Evolutionary conservation across 1,140 invertebrate genomes (phyloP).

Genomic region (Metaphire vulgaris): DNA sequence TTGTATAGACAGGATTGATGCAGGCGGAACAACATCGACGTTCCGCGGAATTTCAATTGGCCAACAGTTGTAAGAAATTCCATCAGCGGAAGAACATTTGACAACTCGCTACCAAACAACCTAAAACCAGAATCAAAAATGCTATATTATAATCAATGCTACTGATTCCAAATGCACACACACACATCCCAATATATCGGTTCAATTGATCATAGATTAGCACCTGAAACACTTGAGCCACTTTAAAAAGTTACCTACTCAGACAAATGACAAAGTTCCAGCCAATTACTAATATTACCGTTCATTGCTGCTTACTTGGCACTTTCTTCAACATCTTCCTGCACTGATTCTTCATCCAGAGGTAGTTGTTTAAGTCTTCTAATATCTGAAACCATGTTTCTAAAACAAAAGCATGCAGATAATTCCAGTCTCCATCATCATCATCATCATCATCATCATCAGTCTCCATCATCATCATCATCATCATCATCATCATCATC

Average conservation of each 20-base stretch:
- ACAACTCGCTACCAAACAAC: slow-evolving; percentile 49
- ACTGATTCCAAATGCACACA: not conserved
- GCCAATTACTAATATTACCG: too few relatives aligned
- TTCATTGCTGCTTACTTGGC: slow-evolving; percentile 52
- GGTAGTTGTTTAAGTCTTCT: slow-evolving; percentile 46
- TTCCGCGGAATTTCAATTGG: slow-evolving; percentile 57
- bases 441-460: too few relatives aligned
- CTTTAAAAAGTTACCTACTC: too few relatives aligned
- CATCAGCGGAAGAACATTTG: slow-evolving; percentile 45
- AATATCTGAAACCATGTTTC: slow-evolving; percentile 52
- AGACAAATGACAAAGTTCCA: too few relatives aligned
- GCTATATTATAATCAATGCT: slow-evolving; percentile 8
- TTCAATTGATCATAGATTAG: too few relatives aligned
- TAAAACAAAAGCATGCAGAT: slow-evolving; percentile 40
- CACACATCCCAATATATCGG: too few relatives aligned
- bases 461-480: too few relatives aligned
- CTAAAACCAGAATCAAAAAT: slow-evolving; percentile 34
- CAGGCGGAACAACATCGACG: slow-evolving; percentile 55
- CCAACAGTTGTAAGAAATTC: slow-evolving; percentile 56
- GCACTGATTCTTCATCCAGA: slow-evolving; percentile 43
- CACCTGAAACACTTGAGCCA: too few relatives aligned
- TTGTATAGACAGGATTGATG: slow-evolving; percentile 40
- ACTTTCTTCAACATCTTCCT: slow-evolving; percentile 49
- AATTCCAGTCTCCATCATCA: too few relatives aligned
- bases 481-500: too few relatives aligned